A percentile compares a stretch with the other conserved stretches of the same genome.
phyloP scores from a whole-genome alignment of 2,797 vertebrate genomes.

The Tokudaia muenninki region DNA sequence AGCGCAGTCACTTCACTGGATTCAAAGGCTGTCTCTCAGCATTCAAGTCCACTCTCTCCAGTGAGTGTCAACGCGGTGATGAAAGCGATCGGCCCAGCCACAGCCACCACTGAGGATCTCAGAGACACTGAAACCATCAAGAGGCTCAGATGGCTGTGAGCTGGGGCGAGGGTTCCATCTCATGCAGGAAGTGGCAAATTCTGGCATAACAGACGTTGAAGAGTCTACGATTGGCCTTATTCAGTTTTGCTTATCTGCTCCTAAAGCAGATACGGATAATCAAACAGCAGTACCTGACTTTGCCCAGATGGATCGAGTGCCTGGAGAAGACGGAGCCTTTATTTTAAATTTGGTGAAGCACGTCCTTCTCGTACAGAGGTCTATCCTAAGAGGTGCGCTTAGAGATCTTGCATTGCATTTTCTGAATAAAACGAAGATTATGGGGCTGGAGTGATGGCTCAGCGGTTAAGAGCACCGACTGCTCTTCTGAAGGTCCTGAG shows the following conservation, averaged over 20 bases:
- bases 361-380: slow-evolving; percentile 98
- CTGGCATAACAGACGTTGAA: slow-evolving; percentile 93
- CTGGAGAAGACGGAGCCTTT: slow-evolving; percentile 96
- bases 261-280: slow-evolving; percentile 99
- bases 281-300: slow-evolving; percentile 98
- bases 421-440: slow-evolving; percentile 94
- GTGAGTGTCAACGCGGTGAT: slow-evolving; percentile 98
- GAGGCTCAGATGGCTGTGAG: slow-evolving; percentile 97
- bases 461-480: too few species aligned
- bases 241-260: slow-evolving; percentile 98
- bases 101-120: slow-evolving; percentile 95
- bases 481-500: too few species aligned
- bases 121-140: slow-evolving; percentile 96
- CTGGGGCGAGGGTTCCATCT: slow-evolving; percentile 96
- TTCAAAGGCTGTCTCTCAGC: slow-evolving; percentile 98
- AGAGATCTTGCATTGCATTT: slow-evolving; percentile 98
- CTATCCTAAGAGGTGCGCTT: slow-evolving; percentile 98
- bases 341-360: slow-evolving; percentile 98
- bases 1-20: slow-evolving; percentile 96
- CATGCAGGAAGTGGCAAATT: slow-evolving; percentile 94
- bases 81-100: slow-evolving; percentile 96
- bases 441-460: too few species aligned
- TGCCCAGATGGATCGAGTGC: slow-evolving; percentile 97
- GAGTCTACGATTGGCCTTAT: slow-evolving; percentile 98
- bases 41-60: slow-evolving; percentile 96